A percentile compares a stretch with the other conserved stretches of the same genome.
These are phyloP conservation scores for Takifugu rubripes DNA, from an alignment of 2,797 vertebrate species.

Conservation along the genomic window DNA sequence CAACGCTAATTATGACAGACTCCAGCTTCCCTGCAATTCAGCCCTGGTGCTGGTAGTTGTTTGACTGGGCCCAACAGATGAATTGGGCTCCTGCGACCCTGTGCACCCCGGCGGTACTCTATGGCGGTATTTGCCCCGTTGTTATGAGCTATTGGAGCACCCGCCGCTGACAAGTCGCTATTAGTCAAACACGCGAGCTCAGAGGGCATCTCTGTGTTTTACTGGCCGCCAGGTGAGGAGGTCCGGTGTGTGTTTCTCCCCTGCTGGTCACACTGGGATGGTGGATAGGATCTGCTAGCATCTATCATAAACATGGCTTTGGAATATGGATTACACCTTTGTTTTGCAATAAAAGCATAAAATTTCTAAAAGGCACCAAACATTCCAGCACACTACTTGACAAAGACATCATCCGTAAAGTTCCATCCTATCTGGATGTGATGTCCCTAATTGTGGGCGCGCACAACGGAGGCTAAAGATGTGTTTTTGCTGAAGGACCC, in stretches of 20 bases:
- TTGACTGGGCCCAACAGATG: conserved; percentile 55
- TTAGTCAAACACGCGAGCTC: conserved; percentile 63
- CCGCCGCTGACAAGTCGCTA: conserved; percentile 65
- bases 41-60: conserved; percentile 43
- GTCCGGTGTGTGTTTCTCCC: conserved; percentile 25
- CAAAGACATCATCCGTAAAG: too few relatives aligned
- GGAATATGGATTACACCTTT: too few relatives aligned
- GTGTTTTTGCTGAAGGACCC: not conserved
- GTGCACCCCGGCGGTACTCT: conserved; percentile 46
- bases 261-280: conserved; percentile 31
- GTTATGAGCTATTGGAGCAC: conserved; percentile 66
- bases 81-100: conserved; percentile 53
- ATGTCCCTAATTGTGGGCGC: not conserved
- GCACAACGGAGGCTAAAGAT: too few relatives aligned
- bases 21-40: conserved; percentile 57
- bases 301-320: too few relatives aligned
- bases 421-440: not conserved
- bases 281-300: not conserved
- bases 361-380: not conserved
- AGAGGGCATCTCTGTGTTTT: conserved; percentile 37
- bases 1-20: conserved; percentile 65
- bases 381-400: not conserved
- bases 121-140: conserved; percentile 70
- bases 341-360: not conserved
- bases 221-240: conserved; percentile 41